phyloP scores from a whole-genome alignment of 2,113 vertebrate species.

The Corythornis vintsioides region DNA sequence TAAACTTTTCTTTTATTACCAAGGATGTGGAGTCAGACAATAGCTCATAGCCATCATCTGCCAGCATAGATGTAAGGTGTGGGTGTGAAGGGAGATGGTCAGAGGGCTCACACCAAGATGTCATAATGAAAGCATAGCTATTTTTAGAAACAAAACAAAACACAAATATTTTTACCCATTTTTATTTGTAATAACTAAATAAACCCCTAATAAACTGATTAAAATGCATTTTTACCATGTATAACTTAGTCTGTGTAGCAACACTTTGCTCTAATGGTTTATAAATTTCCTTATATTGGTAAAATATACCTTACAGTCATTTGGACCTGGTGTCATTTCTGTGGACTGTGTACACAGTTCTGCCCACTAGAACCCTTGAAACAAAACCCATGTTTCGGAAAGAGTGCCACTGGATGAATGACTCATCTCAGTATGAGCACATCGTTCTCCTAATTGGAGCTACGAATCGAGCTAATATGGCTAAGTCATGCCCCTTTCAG shows the following conservation, averaged over 20 bases:
- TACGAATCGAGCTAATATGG: too few relatives aligned
- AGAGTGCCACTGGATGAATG: too few relatives aligned
- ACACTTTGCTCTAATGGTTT: background rate
- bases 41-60: background rate
- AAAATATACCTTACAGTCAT: background rate
- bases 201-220: background rate
- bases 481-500: too few relatives aligned
- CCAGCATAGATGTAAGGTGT: fast-evolving
- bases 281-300: background rate
- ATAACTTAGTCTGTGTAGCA: background rate
- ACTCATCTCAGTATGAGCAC: too few relatives aligned
- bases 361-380: background rate
- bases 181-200: background rate
- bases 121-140: background rate
- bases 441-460: too few relatives aligned
- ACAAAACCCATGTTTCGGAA: too few relatives aligned
- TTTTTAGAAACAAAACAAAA: background rate
- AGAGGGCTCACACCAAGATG: background rate
- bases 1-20: background rate
- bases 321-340: background rate
- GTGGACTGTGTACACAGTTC: background rate
- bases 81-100: background rate
- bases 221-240: background rate
- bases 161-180: background rate
- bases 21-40: background rate